These are phyloP conservation scores for Struthio camelus DNA, from an alignment of 2,113 vertebrate genomes.

Conservation along the genomic window DNA sequence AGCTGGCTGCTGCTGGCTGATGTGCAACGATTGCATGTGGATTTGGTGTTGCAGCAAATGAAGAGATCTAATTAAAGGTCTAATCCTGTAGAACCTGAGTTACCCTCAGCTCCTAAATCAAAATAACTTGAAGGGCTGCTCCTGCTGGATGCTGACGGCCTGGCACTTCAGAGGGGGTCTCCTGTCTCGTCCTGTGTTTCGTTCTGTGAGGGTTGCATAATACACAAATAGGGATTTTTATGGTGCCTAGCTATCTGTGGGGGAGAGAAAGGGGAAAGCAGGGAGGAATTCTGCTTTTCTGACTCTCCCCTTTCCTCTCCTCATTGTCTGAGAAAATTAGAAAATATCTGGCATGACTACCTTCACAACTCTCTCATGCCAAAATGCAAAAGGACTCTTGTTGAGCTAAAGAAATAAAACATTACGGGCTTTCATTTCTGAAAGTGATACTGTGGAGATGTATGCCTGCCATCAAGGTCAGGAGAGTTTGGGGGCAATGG, in stretches of 20 bases:
- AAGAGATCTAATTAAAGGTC: not conserved
- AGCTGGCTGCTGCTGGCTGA: not conserved
- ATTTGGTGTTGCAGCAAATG: not conserved
- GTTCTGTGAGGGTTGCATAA: not conserved
- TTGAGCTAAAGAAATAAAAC: not conserved
- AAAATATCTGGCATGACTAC: not conserved
- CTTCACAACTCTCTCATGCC: not conserved
- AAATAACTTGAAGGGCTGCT: not conserved
- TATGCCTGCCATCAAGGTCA: not conserved
- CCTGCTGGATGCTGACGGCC: not conserved
- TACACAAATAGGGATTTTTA: not conserved
- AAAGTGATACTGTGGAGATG: not conserved
- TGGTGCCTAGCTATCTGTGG: not conserved
- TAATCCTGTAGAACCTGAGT: not conserved
- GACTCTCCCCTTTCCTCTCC: not conserved
- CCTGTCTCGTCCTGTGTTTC: not conserved
- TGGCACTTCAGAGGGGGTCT: not conserved
- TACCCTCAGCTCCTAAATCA: not conserved
- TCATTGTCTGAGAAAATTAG: not conserved
- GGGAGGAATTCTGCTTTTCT: not conserved
- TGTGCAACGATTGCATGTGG: not conserved
- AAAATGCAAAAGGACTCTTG: not conserved
- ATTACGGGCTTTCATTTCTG: too few relatives aligned
- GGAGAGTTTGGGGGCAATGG: fast-evolving
- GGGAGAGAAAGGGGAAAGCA: not conserved